Evolutionary conservation across 2,888 invertebrate genomes (phyloP).

Genomic region (Archips xylosteana): DNA sequence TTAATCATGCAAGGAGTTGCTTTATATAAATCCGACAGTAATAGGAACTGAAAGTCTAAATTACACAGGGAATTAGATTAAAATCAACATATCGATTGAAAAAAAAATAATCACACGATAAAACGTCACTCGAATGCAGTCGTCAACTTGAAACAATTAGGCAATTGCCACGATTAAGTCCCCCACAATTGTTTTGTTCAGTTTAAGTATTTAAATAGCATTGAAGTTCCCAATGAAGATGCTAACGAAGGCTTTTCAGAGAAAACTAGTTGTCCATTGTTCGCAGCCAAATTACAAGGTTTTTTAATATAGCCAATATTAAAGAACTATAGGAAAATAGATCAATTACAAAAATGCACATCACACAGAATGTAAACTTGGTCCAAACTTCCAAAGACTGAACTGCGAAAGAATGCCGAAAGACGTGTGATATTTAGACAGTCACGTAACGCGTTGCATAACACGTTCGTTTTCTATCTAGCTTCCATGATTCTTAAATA

Average conservation of each 20-base stretch:
- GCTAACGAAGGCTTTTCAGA: not conserved
- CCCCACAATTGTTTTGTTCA: not conserved
- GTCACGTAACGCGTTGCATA: conserved; percentile 36
- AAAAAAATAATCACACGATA: not conserved
- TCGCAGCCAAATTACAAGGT: not conserved
- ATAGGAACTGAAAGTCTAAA: not conserved
- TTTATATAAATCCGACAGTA: not conserved
- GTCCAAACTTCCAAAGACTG: not conserved
- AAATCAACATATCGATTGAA: not conserved
- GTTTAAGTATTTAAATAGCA: not conserved
- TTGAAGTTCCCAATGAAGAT: not conserved
- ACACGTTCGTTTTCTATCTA: conserved; percentile 36
- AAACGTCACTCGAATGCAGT: not conserved
- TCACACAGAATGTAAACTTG: not conserved
- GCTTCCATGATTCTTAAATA: conserved; percentile 19
- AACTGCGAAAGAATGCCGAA: conserved; percentile 8
- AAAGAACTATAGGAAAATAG: too few species aligned
- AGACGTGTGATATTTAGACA: conserved; percentile 29
- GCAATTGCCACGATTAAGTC: not conserved
- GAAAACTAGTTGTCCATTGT: not conserved
- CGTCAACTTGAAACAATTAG: not conserved
- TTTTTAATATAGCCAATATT: too few species aligned
- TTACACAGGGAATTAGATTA: not conserved
- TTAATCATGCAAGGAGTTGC: not conserved
- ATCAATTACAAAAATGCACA: too few species aligned